A percentile compares a stretch with the other conserved stretches of the same genome.
phyloP scores from a whole-genome alignment of 2,888 invertebrate species.

The Lepetodrilus schrolli region DNA sequence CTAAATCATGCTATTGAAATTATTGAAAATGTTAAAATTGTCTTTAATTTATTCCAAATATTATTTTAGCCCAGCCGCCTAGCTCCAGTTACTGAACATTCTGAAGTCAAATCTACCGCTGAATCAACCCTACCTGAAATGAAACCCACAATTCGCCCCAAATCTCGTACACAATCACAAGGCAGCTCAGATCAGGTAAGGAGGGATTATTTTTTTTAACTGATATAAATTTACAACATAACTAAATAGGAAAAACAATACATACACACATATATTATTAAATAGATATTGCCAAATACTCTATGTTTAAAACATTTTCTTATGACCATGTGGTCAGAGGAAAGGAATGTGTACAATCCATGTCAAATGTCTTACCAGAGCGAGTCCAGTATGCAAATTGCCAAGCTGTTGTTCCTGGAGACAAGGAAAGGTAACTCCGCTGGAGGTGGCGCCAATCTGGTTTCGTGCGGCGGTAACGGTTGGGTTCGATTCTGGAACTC shows the following conservation, averaged over 20 bases:
- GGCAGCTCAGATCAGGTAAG: conserved; percentile 48
- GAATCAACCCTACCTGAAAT: background rate
- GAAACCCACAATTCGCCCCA: conserved; percentile 34
- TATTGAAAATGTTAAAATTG: too few relatives aligned
- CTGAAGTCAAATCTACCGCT: background rate
- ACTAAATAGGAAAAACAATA: too few relatives aligned
- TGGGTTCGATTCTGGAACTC: conserved; percentile 74
- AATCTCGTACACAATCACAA: conserved; percentile 48
- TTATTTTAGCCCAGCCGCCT: background rate
- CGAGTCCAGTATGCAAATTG: conserved; percentile 71
- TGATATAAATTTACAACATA: too few relatives aligned
- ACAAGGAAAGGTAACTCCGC: conserved; percentile 62
- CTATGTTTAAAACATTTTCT: too few relatives aligned
- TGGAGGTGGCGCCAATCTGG: conserved; percentile 69
- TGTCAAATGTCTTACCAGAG: too few relatives aligned
- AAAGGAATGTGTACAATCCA: too few relatives aligned
- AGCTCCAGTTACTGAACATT: background rate
- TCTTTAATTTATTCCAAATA: too few relatives aligned
- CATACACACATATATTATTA: too few relatives aligned
- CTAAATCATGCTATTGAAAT: too few relatives aligned
- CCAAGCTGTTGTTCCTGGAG: conserved; percentile 68
- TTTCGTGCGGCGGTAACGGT: conserved; percentile 75
- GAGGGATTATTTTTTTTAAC: background rate
- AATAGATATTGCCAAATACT: too few relatives aligned
- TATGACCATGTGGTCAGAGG: too few relatives aligned